These are phyloP conservation scores for Tolypeutes matacus DNA, from an alignment of 2,797 vertebrate genomes.

Conservation along the genomic window DNA sequence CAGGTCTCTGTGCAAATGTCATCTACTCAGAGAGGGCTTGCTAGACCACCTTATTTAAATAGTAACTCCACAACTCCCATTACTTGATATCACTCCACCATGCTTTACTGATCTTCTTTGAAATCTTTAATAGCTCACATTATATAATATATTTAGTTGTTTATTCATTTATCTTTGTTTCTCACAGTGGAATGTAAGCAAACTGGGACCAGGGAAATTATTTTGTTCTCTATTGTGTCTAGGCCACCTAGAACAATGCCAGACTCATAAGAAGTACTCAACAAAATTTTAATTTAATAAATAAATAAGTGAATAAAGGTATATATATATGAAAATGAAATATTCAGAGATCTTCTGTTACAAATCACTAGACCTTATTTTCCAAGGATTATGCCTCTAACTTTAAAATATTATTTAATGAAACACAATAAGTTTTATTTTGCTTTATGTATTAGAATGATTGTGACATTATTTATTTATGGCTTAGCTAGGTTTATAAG, in stretches of 20 bases:
- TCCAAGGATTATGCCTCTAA: background rate
- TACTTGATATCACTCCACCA: background rate
- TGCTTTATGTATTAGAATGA: conserved; percentile 24
- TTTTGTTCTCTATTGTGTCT: conserved; percentile 1
- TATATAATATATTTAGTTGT: background rate
- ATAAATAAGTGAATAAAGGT: background rate
- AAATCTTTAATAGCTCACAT: background rate
- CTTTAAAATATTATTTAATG: conserved; percentile 5
- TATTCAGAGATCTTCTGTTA: background rate
- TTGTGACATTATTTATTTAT: background rate
- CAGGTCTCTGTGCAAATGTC: background rate
- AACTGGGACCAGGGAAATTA: background rate
- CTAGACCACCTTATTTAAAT: background rate
- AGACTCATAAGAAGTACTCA: background rate
- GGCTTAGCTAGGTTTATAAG: background rate
- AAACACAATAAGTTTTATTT: conserved; percentile 29
- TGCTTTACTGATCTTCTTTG: background rate
- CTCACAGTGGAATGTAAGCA: background rate
- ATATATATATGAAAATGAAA: background rate
- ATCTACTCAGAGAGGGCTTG: background rate
- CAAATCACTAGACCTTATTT: background rate
- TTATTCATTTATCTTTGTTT: conserved; percentile 1
- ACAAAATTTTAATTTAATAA: conserved; percentile 15
- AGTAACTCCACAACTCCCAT: background rate
- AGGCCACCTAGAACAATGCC: background rate